Percentiles rank a stretch among this genome's conserved stretches.
These are phyloP conservation scores for Lineus longissimus DNA, from an alignment of 1,140 invertebrate species.

Conservation along the genomic window DNA sequence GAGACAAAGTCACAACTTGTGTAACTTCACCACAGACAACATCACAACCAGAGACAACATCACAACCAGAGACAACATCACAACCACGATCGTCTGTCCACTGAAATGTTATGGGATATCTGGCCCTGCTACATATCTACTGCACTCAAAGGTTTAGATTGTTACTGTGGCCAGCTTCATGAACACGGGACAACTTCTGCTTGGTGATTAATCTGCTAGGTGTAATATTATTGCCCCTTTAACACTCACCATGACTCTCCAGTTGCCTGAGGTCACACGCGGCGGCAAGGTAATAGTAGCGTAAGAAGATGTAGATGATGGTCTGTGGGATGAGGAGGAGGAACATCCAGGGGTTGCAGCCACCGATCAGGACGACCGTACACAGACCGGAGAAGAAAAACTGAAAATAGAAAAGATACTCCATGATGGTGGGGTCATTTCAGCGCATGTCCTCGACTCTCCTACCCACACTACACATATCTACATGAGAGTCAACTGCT, in stretches of 20 bases:
- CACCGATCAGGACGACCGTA: constrained; percentile 66
- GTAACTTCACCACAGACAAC: no score
- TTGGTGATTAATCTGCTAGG: background rate
- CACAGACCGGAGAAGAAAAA: constrained; percentile 68
- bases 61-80: no score
- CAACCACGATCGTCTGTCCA: no score
- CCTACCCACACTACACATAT: background rate
- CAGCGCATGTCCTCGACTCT: background rate
- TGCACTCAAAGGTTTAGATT: no score
- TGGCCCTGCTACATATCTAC: no score
- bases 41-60: no score
- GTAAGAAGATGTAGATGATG: constrained; percentile 67
- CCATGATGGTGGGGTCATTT: constrained; percentile 23
- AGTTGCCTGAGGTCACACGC: constrained; percentile 77
- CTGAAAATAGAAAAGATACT: constrained; percentile 51
- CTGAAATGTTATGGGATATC: no score
- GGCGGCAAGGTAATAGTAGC: constrained; percentile 72
- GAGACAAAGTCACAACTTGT: constrained; percentile 4
- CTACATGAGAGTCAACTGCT: background rate
- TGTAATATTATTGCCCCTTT: background rate
- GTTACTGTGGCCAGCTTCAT: no score
- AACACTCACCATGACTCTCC: constrained; percentile 75
- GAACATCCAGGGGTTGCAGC: constrained; percentile 32
- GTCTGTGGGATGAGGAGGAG: constrained; percentile 62
- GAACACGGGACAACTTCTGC: no score